phyloP scores from a whole-genome alignment of 2,797 vertebrate species.

The Melanogrammus aeglefinus region DNA sequence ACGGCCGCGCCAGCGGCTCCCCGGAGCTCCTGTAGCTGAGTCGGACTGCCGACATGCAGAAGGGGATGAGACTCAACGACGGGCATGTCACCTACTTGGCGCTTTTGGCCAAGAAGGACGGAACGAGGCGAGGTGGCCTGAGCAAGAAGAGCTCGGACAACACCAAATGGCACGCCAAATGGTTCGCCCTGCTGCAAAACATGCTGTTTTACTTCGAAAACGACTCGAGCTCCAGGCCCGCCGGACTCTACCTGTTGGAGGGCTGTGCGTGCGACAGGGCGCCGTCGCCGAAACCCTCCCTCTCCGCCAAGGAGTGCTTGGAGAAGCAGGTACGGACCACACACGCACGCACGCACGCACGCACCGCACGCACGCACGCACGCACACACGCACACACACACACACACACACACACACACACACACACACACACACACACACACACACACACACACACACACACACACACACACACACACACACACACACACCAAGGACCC shows the following conservation, averaged over 20 bases:
- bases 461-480: slow-evolving; percentile 6
- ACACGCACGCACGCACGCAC: slow-evolving; percentile 22
- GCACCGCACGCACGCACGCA: slow-evolving; percentile 6
- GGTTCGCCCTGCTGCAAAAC: slow-evolving; percentile 94
- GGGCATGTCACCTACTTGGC: slow-evolving; percentile 94
- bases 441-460: slow-evolving; percentile 13
- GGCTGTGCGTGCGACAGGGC: slow-evolving; percentile 91
- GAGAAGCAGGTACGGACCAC: slow-evolving; percentile 84
- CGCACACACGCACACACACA: slow-evolving; percentile 11
- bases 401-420: slow-evolving; percentile 26
- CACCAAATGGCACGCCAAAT: slow-evolving; percentile 96
- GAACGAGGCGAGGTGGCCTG: slow-evolving; percentile 87
- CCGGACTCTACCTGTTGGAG: slow-evolving; percentile 95
- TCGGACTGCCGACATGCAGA: slow-evolving; percentile 83
- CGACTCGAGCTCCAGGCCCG: slow-evolving; percentile 90
- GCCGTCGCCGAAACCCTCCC: slow-evolving; percentile 86
- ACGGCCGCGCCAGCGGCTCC: slow-evolving; percentile 45
- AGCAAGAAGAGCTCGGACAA: slow-evolving; percentile 95
- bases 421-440: slow-evolving; percentile 7
- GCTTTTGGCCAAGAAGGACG: slow-evolving; percentile 93
- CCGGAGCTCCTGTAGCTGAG: slow-evolving; percentile 43
- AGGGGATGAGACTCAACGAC: slow-evolving; percentile 94
- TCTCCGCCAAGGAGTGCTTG: slow-evolving; percentile 87
- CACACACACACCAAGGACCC: neutral
- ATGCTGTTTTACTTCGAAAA: slow-evolving; percentile 98